Evolutionary conservation across 2,113 vertebrate genomes (phyloP).

Genomic region (Rousettus leschenaultii): DNA sequence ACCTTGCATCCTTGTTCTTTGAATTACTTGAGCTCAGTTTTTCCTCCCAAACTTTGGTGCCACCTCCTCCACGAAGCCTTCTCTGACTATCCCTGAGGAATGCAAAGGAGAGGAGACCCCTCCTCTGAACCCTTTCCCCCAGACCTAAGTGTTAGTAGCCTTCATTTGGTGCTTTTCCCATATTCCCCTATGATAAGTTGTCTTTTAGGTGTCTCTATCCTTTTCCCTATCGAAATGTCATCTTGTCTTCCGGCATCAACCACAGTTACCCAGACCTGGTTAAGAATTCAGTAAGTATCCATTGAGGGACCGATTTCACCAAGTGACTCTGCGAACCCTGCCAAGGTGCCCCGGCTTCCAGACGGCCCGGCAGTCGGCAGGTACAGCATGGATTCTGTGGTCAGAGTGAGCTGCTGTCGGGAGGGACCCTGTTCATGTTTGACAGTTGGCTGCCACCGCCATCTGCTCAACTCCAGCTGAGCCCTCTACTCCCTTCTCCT

Average conservation of each 20-base stretch:
- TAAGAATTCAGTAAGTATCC: not conserved
- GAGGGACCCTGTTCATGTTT: fast-evolving
- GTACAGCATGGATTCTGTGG: fast-evolving
- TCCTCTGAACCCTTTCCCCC: not conserved
- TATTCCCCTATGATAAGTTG: not conserved
- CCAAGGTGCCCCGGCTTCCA: not conserved
- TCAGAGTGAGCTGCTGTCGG: not conserved
- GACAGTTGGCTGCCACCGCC: not conserved
- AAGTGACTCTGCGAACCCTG: not conserved
- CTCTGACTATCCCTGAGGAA: not conserved
- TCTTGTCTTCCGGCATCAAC: not conserved
- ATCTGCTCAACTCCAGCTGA: not conserved
- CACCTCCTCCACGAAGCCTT: not conserved
- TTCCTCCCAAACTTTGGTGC: not conserved
- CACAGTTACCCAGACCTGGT: not conserved
- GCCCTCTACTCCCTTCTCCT: not conserved
- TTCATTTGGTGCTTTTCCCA: not conserved
- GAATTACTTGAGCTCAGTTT: not conserved
- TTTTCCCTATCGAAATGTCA: not conserved
- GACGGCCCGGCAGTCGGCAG: fast-evolving
- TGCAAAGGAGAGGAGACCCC: not conserved
- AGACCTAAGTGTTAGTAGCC: not conserved
- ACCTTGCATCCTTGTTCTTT: not conserved
- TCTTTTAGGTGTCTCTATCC: not conserved
- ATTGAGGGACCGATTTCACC: not conserved